phyloP scores from a whole-genome alignment of 2,888 invertebrate genomes.

The Standfussiana lucernea region DNA sequence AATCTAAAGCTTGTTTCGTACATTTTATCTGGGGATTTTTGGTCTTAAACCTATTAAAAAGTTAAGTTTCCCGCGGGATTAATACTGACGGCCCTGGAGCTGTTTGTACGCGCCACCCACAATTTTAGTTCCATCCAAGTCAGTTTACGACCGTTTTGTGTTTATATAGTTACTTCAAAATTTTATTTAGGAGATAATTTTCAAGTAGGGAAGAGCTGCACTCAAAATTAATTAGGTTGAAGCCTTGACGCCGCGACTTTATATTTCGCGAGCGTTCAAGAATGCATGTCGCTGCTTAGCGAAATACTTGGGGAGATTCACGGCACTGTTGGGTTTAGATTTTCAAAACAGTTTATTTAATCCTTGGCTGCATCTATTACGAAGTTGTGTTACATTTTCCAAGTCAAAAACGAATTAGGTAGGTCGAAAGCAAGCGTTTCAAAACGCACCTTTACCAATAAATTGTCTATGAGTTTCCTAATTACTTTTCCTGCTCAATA shows the following conservation, averaged over 20 bases:
- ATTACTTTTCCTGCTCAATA: conserved; percentile 31
- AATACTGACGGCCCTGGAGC: conserved; percentile 47
- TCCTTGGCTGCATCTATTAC: background rate
- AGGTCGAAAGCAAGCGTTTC: background rate
- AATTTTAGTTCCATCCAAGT: conserved; percentile 65
- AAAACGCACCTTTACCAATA: background rate
- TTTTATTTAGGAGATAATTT: conserved; percentile 63
- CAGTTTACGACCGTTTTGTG: conserved; percentile 64
- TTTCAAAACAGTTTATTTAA: conserved; percentile 16
- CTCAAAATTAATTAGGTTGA: conserved; percentile 60
- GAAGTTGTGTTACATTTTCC: background rate
- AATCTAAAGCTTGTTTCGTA: conserved; percentile 66
- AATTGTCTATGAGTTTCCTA: conserved; percentile 16
- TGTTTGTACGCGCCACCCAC: conserved; percentile 60
- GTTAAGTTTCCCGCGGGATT: conserved; percentile 62
- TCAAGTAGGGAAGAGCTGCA: conserved; percentile 60
- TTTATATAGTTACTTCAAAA: conserved; percentile 56
- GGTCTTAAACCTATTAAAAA: conserved; percentile 69
- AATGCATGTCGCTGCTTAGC: conserved; percentile 36
- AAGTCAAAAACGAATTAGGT: background rate
- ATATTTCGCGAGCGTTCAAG: conserved; percentile 36
- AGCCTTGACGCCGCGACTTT: conserved; percentile 47
- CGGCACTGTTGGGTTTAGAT: conserved; percentile 8
- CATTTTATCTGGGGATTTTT: conserved; percentile 59
- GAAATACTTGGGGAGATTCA: conserved; percentile 32